phyloP scores from a whole-genome alignment of 1,140 invertebrate species.

The Drusus annulatus region DNA sequence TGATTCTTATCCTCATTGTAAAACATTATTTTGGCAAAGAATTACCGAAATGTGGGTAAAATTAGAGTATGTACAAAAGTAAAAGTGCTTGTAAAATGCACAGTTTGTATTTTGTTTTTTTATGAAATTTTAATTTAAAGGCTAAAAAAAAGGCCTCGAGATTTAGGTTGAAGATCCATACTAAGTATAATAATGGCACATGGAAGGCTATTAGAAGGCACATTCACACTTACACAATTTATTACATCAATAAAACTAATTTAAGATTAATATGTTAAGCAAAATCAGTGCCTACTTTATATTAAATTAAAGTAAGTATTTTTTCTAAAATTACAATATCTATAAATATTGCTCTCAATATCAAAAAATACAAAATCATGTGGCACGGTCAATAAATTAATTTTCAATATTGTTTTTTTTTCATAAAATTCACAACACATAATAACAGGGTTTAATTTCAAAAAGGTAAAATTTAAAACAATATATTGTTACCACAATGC shows the following conservation, averaged over 20 bases:
- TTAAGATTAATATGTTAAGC: constrained; percentile 34
- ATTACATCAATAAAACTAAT: not conserved
- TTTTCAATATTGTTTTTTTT: not conserved
- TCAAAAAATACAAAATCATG: constrained; percentile 1
- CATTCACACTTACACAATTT: constrained; percentile 3
- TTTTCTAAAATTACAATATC: not conserved
- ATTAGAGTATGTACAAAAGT: constrained; percentile 21
- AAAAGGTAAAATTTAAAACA: not conserved
- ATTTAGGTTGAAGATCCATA: not conserved
- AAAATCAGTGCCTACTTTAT: constrained; percentile 27
- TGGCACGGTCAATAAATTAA: not conserved
- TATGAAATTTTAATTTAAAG: not conserved
- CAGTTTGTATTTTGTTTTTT: too few relatives aligned
- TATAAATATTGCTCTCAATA: constrained; percentile 17
- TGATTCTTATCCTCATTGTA: not conserved
- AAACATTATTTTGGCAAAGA: not conserved
- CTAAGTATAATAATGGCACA: constrained; percentile 25
- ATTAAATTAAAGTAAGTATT: not conserved
- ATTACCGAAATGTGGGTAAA: not conserved
- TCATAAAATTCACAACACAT: constrained; percentile 32
- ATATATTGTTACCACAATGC: not conserved
- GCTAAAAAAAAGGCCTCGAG: not conserved
- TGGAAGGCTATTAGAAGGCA: constrained; percentile 26
- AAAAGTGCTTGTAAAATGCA: constrained; percentile 1
- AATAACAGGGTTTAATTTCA: not conserved